Percentiles rank a stretch among this genome's conserved stretches.
Conservation (phyloP, 2,888 invertebrate genomes). For the Aspidiotus destructor region DNA sequence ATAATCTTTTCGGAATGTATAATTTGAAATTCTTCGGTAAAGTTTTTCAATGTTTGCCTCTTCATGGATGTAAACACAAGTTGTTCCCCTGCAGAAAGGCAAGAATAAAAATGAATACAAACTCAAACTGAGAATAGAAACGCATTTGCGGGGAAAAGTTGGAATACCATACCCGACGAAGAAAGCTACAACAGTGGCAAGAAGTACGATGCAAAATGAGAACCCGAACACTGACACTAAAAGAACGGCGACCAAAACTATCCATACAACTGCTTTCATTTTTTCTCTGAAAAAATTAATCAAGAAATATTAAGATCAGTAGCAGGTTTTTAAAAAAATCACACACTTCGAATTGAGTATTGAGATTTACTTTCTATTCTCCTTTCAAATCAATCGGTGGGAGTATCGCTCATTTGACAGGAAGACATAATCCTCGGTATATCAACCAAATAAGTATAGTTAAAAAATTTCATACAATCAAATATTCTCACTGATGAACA, state of each 20-base stretch:
- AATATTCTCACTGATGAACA: too few species aligned
- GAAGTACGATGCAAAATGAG: constrained; percentile 13
- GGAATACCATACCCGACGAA: constrained; percentile 15
- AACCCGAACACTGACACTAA: constrained; percentile 24
- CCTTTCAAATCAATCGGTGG: too few species aligned
- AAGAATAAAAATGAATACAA: not conserved
- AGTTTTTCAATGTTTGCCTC: not conserved
- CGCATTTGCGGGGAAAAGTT: not conserved
- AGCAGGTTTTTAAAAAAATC: too few species aligned
- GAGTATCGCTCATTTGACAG: too few species aligned
- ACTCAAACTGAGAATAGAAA: too few species aligned
- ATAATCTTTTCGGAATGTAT: not conserved
- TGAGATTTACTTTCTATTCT: too few species aligned
- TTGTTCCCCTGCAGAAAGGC: constrained; percentile 14
- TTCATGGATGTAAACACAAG: constrained; percentile 11
- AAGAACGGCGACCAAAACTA: constrained; percentile 20
- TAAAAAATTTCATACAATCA: too few species aligned
- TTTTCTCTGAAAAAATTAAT: not conserved
- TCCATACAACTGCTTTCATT: constrained; percentile 28
- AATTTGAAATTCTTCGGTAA: constrained; percentile 8
- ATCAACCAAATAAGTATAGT: too few species aligned
- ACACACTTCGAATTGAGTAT: too few species aligned
- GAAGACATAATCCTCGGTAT: too few species aligned
- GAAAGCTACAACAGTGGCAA: constrained; percentile 6
- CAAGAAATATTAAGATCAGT: too few species aligned